phyloP scores from a whole-genome alignment of 1,140 invertebrate species.

The Leptonema lineaticorne region DNA sequence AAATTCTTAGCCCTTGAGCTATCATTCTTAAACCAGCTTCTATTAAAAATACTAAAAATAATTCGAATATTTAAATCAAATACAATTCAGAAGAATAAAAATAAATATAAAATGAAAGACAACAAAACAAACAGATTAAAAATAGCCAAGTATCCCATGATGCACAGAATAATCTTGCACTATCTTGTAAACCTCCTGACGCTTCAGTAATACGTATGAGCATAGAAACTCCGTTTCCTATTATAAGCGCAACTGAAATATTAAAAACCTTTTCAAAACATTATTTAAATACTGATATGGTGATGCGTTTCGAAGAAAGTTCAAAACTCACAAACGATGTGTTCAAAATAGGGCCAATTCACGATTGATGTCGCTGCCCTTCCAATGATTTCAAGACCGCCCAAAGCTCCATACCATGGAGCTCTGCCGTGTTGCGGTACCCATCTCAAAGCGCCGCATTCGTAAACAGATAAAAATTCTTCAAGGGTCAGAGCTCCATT shows the following conservation, averaged over 20 bases:
- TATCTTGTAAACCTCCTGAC: conserved; percentile 56
- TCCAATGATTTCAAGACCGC: conserved; percentile 64
- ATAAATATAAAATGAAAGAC: no score
- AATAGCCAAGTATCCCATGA: conserved; percentile 77
- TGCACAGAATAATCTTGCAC: conserved; percentile 64
- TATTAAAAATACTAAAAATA: conserved; percentile 69
- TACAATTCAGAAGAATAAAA: conserved; percentile 9
- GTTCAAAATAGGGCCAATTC: conserved; percentile 71
- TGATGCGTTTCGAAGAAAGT: background rate
- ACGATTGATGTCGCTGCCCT: conserved; percentile 64
- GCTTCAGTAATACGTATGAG: conserved; percentile 54
- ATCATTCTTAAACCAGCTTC: conserved; percentile 77
- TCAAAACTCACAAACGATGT: conserved; percentile 66
- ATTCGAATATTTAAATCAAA: background rate
- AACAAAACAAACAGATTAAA: conserved; percentile 61
- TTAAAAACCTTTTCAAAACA: conserved; percentile 7
- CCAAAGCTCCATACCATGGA: conserved; percentile 69
- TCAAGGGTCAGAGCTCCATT: conserved; percentile 66
- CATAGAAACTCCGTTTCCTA: conserved; percentile 71
- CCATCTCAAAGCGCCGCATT: conserved; percentile 74
- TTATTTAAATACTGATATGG: conserved; percentile 3
- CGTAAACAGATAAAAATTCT: conserved; percentile 81
- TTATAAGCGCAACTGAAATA: conserved; percentile 64
- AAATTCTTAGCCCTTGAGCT: conserved; percentile 69
- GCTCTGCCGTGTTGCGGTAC: conserved; percentile 64